Conservation (phyloP, 2,113 vertebrate species). For the Podarcis cretensis region DNA sequence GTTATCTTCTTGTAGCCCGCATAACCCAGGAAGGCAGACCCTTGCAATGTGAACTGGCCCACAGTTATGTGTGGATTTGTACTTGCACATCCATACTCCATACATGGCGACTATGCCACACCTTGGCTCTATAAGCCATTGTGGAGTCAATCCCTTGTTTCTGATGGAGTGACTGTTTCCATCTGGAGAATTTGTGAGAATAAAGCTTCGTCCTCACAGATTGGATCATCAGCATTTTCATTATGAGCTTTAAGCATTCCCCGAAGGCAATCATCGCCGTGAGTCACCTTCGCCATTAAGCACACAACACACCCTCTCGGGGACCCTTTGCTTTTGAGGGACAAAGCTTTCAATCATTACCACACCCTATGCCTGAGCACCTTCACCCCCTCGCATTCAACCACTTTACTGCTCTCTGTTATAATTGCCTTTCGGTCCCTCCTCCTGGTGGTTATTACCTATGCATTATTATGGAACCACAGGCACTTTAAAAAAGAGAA, state of each 20-base stretch:
- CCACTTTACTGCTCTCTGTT: constrained; percentile 30
- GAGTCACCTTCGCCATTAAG: constrained; percentile 44
- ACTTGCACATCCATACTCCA: not conserved
- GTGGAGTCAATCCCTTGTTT: not conserved
- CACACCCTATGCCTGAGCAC: no score
- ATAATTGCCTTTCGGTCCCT: constrained; percentile 42
- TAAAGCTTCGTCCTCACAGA: not conserved
- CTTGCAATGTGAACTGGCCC: not conserved
- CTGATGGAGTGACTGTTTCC: not conserved
- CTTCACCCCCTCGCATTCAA: constrained; percentile 32
- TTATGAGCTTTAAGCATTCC: not conserved
- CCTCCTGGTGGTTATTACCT: constrained; percentile 31
- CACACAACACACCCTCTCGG: constrained; percentile 2
- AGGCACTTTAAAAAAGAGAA: not conserved
- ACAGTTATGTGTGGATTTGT: not conserved
- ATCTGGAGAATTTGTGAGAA: not conserved
- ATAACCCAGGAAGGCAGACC: not conserved
- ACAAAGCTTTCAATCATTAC: constrained; percentile 6
- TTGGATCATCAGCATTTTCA: not conserved
- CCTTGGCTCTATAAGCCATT: not conserved
- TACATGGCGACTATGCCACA: not conserved
- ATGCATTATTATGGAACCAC: constrained; percentile 31
- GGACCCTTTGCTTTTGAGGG: constrained; percentile 25
- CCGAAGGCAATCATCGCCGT: not conserved
- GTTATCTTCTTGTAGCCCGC: not conserved